These are phyloP conservation scores for Sialis fuliginosa DNA, from an alignment of 2,888 invertebrate species.

Conservation along the genomic window DNA sequence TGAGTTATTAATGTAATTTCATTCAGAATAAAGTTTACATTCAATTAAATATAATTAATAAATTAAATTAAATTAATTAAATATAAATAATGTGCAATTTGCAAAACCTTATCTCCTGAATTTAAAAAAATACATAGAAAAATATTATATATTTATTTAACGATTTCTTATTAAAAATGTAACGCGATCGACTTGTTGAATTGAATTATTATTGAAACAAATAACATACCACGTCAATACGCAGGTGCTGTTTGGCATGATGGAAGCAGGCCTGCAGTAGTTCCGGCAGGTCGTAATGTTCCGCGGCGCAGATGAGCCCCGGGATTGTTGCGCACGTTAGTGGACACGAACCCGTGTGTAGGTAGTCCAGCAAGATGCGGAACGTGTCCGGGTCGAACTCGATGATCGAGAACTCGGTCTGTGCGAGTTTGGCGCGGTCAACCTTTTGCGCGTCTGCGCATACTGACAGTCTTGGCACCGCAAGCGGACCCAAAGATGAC, in stretches of 20 bases:
- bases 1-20: too few species aligned
- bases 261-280: conserved; percentile 87
- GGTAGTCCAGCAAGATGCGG: conserved; percentile 74
- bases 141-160: background rate
- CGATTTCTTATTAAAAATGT: conserved; percentile 1
- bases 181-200: conserved; percentile 1
- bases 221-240: conserved; percentile 66
- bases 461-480: conserved; percentile 75
- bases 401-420: conserved; percentile 89
- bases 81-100: background rate
- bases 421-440: conserved; percentile 76
- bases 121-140: background rate
- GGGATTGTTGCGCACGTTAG: conserved; percentile 84
- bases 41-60: too few species aligned
- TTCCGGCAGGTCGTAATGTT: conserved; percentile 86
- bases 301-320: conserved; percentile 83
- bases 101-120: background rate
- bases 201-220: background rate
- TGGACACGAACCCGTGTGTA: conserved; percentile 85
- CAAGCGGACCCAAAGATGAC: conserved; percentile 49
- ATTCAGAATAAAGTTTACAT: too few species aligned
- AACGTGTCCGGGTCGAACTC: conserved; percentile 92
- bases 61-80: too few species aligned
- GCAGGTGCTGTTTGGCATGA: conserved; percentile 83
- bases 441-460: conserved; percentile 91